phyloP scores from a whole-genome alignment of 2,888 invertebrate species.

The Lasioglossum leucozonium region DNA sequence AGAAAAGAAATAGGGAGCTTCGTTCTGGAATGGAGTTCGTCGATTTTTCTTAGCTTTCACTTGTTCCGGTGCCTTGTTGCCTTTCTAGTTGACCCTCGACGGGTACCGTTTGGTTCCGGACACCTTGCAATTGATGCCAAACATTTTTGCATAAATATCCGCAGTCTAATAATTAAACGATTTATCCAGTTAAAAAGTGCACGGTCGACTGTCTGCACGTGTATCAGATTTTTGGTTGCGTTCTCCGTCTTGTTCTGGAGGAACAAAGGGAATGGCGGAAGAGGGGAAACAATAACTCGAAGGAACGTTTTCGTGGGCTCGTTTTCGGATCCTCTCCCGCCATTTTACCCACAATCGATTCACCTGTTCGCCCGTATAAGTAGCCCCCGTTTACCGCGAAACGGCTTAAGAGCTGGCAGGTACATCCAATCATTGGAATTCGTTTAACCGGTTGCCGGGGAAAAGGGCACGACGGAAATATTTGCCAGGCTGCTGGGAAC shows the following conservation, averaged over 20 bases:
- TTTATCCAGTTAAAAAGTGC: too few species aligned
- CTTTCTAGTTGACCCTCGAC: too few species aligned
- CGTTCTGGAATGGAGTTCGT: too few species aligned
- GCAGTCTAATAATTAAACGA: too few species aligned
- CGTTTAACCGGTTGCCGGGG: constrained; percentile 17
- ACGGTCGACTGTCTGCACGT: too few species aligned
- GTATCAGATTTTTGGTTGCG: too few species aligned
- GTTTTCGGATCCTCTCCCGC: constrained; percentile 7
- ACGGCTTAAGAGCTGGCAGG: constrained; percentile 12
- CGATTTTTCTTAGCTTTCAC: too few species aligned
- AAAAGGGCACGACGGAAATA: constrained; percentile 3
- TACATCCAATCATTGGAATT: constrained; percentile 35
- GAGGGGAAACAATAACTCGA: not conserved
- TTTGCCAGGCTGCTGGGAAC: not conserved
- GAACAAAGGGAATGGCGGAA: not conserved
- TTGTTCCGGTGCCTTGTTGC: too few species aligned
- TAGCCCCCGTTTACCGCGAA: constrained; percentile 15
- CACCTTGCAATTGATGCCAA: too few species aligned
- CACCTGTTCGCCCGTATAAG: not conserved
- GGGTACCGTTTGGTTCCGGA: too few species aligned
- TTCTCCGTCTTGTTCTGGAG: too few species aligned
- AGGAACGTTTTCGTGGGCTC: constrained; percentile 10
- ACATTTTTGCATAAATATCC: too few species aligned
- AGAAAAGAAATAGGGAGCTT: not conserved
- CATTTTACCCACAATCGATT: constrained; percentile 16